Base-by-base conservation (phyloP, 2,113 vertebrate genomes). In the Cervus canadensis region DNA sequence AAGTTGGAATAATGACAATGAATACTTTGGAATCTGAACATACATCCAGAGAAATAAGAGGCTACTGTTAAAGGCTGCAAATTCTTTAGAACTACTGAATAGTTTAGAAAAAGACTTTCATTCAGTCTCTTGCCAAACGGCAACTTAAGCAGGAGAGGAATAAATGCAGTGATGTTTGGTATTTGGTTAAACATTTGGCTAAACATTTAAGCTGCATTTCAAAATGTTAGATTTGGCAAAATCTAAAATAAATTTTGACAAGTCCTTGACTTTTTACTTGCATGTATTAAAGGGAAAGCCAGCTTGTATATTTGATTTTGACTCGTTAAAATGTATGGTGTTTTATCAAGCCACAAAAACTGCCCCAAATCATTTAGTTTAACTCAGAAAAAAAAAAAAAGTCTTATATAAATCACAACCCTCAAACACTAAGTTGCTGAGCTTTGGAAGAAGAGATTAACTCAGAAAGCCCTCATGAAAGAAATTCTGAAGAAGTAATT, bases 251-350 rank as follows among this genome's bases (percentile, higher is more conserved):
- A 95, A 74, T 86, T 97, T 95, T 97, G 90, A 90, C 96, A 97
- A 94, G 60, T 60, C 50, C 43, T 96, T 96, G 93, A 94, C 71
- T 97, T 98, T 96, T 97, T 62, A 94, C 57, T 97, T 96, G 25
- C 26, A 89, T 96, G 21, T 36, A 93, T 94, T 95, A 83, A 97
- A 97, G 83, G 33, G 87, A 97, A 97, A 96, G 36, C 89, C 92
- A 97, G 82, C 89, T 98, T 98, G 82, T 85, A 95, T 71, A 97
- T 94, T 16, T 97, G 78, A 98, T 71, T 95, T 84, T 94, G 94
- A 96, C 88, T 97, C 96, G 97, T 98, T 98, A 97, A 98, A 98
- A 98, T 97, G 94, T 94, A 97, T 33, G 54, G 45, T 52, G n/a
- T 91, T 98, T 95, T 94, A 96, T 87, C 67, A 91, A 95, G 86